Conservation (phyloP, 2,113 vertebrate genomes). For the Gallinago jamesoni region DNA sequence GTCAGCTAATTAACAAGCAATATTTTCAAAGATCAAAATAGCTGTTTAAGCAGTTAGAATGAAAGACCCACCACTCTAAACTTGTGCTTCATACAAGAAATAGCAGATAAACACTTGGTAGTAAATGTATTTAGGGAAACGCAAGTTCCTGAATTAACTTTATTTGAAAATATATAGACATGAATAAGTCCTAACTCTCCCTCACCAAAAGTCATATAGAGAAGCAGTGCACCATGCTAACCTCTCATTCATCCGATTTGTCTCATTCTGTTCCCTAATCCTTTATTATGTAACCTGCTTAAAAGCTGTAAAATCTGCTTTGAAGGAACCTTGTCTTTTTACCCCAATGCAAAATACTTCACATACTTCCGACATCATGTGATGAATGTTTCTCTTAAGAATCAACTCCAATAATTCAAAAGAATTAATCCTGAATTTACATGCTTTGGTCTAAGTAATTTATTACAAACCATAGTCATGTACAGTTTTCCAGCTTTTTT, state of each 20-base stretch:
- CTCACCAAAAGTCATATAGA: neutral
- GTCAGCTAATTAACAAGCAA: neutral
- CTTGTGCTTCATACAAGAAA: neutral
- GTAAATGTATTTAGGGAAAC: neutral
- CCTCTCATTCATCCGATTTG: slow-evolving; percentile 53
- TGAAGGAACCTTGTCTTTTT: slow-evolving; percentile 51
- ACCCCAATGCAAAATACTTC: slow-evolving; percentile 27
- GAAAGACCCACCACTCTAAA: neutral
- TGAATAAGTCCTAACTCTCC: neutral
- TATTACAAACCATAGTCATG: neutral
- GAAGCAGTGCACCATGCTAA: slow-evolving; percentile 7
- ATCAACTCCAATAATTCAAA: neutral
- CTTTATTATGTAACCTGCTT: slow-evolving; percentile 59
- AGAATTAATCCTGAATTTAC: neutral
- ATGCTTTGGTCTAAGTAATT: neutral
- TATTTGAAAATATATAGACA: neutral
- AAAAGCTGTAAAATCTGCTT: slow-evolving; percentile 60
- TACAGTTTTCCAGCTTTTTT: neutral
- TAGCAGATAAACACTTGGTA: fast-evolving
- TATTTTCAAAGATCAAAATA: neutral
- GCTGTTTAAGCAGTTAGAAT: neutral
- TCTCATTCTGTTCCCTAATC: slow-evolving; percentile 57
- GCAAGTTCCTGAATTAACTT: neutral
- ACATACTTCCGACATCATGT: slow-evolving; percentile 43
- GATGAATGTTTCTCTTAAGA: neutral